Conservation (phyloP, 1,140 invertebrate genomes). For the Microplitis mediator region DNA sequence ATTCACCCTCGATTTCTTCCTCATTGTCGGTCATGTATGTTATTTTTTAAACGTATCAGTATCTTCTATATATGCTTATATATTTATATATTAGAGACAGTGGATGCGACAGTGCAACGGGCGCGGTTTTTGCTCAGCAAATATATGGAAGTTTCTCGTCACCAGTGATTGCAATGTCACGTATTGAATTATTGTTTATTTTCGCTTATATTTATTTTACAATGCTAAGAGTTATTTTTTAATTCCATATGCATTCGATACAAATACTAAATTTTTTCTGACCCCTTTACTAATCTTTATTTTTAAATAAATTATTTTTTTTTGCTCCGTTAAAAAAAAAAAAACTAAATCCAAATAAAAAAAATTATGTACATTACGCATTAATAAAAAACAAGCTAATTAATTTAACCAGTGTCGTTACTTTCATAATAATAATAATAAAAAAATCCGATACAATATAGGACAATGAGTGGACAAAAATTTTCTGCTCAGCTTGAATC, state of each 20-base stretch:
- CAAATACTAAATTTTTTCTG: no score
- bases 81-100: neutral
- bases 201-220: neutral
- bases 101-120: constrained; percentile 4
- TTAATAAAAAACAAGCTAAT: no score
- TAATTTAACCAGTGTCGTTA: no score
- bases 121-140: neutral
- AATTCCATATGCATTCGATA: no score
- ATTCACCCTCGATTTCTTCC: constrained; percentile 48
- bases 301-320: no score
- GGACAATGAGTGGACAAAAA: neutral
- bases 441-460: neutral
- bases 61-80: neutral
- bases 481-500: neutral
- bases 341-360: no score
- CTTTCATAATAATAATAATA: no score
- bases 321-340: no score
- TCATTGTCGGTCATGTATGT: constrained; percentile 21
- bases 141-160: constrained; percentile 19
- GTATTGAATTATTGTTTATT: no score
- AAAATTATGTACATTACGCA: no score
- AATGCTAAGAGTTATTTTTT: neutral
- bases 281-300: no score
- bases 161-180: no score
- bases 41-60: constrained; percentile 9